Percentiles rank a stretch among this genome's conserved stretches.
These are phyloP conservation scores for Zaprionus capensis DNA, from an alignment of 1,140 invertebrate genomes.

Conservation along the genomic window DNA sequence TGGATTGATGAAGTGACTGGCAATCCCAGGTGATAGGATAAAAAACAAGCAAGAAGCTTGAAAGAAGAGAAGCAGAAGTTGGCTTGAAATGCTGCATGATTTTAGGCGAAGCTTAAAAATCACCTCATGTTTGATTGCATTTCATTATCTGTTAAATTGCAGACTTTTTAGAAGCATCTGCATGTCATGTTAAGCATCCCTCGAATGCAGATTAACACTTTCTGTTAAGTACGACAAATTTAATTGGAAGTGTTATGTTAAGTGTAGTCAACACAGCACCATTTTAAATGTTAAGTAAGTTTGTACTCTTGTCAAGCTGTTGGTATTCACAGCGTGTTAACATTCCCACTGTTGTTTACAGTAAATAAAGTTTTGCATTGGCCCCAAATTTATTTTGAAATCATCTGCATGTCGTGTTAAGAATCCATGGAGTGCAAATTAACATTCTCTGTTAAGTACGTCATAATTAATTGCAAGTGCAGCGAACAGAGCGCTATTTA, in stretches of 20 bases:
- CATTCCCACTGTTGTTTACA: background rate
- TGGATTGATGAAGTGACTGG: background rate
- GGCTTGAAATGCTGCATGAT: background rate
- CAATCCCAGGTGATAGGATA: background rate
- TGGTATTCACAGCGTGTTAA: too few species aligned
- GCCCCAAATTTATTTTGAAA: conserved; percentile 7
- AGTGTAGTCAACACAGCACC: too few species aligned
- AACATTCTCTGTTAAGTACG: background rate
- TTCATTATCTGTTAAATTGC: background rate
- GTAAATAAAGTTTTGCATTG: background rate
- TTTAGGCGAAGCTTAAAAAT: background rate
- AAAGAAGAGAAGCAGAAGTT: background rate
- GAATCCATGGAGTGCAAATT: background rate
- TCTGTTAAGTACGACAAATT: background rate
- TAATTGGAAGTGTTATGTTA: background rate
- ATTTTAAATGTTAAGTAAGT: too few species aligned
- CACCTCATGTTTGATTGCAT: background rate
- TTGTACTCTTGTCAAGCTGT: too few species aligned
- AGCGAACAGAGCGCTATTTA: background rate
- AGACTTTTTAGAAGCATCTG: background rate
- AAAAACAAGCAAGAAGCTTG: background rate
- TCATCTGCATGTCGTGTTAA: background rate
- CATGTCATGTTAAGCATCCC: background rate
- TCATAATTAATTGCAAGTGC: background rate
- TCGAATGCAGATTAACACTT: background rate